These are phyloP conservation scores for Parauchenoglanis punctatus DNA, from an alignment of 2,797 vertebrate species.

Conservation along the genomic window DNA sequence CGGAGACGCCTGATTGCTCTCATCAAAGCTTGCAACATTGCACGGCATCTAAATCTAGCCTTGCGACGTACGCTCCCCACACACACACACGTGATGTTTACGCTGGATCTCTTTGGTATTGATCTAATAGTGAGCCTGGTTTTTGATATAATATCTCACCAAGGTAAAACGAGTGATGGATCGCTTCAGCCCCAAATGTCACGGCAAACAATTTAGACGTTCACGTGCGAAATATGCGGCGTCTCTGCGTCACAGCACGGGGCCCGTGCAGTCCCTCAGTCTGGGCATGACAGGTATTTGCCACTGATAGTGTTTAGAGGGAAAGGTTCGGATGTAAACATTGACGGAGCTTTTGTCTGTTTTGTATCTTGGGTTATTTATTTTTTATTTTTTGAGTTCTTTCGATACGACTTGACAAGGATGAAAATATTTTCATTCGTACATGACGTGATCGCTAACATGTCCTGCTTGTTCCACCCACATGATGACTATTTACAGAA, in stretches of 20 bases:
- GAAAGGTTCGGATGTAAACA: neutral
- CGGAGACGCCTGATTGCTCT: conserved; percentile 56
- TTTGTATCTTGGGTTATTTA: neutral
- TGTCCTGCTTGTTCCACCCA: conserved; percentile 32
- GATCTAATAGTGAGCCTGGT: conserved; percentile 25
- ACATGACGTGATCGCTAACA: conserved; percentile 26
- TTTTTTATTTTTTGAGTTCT: neutral
- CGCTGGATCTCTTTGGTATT: conserved; percentile 25
- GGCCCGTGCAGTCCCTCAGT: neutral
- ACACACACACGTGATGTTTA: conserved; percentile 17
- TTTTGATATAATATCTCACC: conserved; percentile 5
- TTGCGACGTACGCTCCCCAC: neutral
- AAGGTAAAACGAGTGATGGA: conserved; percentile 34
- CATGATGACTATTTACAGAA: conserved; percentile 45
- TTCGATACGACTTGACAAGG: neutral
- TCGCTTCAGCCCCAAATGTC: conserved; percentile 41
- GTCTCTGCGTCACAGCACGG: neutral
- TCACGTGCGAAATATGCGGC: neutral
- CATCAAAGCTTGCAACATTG: conserved; percentile 47
- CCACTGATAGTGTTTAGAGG: neutral
- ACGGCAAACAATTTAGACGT: conserved; percentile 40
- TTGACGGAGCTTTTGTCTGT: neutral
- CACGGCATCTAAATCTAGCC: conserved; percentile 28
- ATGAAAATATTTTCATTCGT: neutral
- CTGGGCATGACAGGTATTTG: neutral